A percentile compares a stretch with the other conserved stretches of the same genome.
phyloP scores from a whole-genome alignment of 2,888 invertebrate genomes.

The Teleogryllus oceanicus region DNA sequence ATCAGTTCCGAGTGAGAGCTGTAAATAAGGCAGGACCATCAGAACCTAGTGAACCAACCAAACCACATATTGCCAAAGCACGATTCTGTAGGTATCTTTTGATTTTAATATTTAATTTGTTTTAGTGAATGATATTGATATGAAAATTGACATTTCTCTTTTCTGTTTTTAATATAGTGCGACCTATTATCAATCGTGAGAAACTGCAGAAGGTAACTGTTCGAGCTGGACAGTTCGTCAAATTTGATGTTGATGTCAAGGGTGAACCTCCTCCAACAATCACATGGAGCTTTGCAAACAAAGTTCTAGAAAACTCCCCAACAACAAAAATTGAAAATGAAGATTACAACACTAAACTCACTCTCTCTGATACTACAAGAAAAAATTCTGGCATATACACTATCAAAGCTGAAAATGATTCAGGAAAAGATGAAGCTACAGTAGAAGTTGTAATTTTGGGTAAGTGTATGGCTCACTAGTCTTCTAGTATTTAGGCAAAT shows the following conservation, averaged over 20 bases:
- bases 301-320: constrained; percentile 64
- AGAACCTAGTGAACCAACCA: constrained; percentile 85
- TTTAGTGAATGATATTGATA: background rate
- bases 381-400: constrained; percentile 87
- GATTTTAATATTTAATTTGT: background rate
- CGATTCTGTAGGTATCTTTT: constrained; percentile 66
- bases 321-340: constrained; percentile 79
- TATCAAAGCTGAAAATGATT: constrained; percentile 87
- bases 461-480: constrained; percentile 40
- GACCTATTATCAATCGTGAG: constrained; percentile 92
- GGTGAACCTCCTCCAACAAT: constrained; percentile 95
- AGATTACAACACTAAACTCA: constrained; percentile 85
- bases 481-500: too few species aligned
- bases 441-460: constrained; percentile 86
- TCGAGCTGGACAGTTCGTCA: constrained; percentile 84
- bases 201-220: constrained; percentile 85
- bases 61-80: constrained; percentile 82
- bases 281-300: constrained; percentile 70
- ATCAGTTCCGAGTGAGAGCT: constrained; percentile 93
- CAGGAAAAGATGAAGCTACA: constrained; percentile 89
- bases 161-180: constrained; percentile 59
- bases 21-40: constrained; percentile 93
- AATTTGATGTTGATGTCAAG: constrained; percentile 88
- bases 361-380: constrained; percentile 74
- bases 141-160: constrained; percentile 5